Evolutionary conservation across 1,140 invertebrate genomes (phyloP).

Genomic region (Bombyx mori): ASM3026992v2 NC_085119.1:10946501-10947000

Average conservation of each 20-base stretch:
- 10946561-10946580: slow-evolving; percentile 49
- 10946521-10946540: slow-evolving; percentile 57
- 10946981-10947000: slow-evolving; percentile 64
- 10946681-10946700: slow-evolving; percentile 76
- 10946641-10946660: slow-evolving; percentile 73
- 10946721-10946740: slow-evolving; percentile 67
- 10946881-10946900: slow-evolving; percentile 62
- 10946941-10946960: slow-evolving; percentile 82
- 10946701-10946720: slow-evolving; percentile 68
- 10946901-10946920: slow-evolving; percentile 64
- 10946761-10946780: slow-evolving; percentile 89
- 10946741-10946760: slow-evolving; percentile 68
- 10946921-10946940: slow-evolving; percentile 72
- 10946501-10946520: slow-evolving; percentile 72
- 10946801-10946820: slow-evolving; percentile 76
- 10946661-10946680: slow-evolving; percentile 86
- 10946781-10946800: slow-evolving; percentile 87
- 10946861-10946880: slow-evolving; percentile 73
- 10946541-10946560: slow-evolving; percentile 63
- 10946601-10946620: slow-evolving; percentile 63
- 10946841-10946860: slow-evolving; percentile 73
- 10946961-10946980: slow-evolving; percentile 76
- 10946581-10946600: slow-evolving; percentile 62
- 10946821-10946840: slow-evolving; percentile 72
- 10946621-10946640: slow-evolving; percentile 55